Evolutionary conservation across 2,113 vertebrate genomes (phyloP).

Genomic region (Amazona vittata): DNA sequence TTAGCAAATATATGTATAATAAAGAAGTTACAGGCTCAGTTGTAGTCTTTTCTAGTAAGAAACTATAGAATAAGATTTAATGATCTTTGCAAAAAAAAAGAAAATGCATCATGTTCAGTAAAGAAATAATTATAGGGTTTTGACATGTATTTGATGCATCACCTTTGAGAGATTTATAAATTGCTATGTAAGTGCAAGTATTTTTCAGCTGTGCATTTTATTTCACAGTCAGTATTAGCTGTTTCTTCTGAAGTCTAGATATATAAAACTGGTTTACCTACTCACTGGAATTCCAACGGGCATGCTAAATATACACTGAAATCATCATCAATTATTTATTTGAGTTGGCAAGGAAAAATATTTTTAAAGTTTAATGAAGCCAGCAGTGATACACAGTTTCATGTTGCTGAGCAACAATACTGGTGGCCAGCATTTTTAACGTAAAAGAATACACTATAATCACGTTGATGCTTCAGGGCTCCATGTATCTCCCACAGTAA

Average conservation of each 20-base stretch:
- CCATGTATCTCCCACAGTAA: not conserved
- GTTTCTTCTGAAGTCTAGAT: not conserved
- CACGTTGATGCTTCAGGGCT: conserved; percentile 47
- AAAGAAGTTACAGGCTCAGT: not conserved
- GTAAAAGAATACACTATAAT: not conserved
- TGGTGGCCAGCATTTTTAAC: conserved; percentile 20
- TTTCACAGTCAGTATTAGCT: not conserved
- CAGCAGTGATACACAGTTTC: conserved; percentile 59
- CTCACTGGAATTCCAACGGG: not conserved
- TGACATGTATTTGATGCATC: not conserved
- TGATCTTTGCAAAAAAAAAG: not conserved
- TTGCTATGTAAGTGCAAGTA: not conserved
- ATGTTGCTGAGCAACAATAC: conserved; percentile 66
- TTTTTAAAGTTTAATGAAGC: conserved; percentile 74
- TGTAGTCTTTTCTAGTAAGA: not conserved
- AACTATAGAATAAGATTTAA: not conserved
- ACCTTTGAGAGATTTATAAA: not conserved
- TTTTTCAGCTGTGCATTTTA: not conserved
- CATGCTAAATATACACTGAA: conserved; percentile 17
- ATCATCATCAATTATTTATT: conserved; percentile 70
- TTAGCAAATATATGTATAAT: not conserved
- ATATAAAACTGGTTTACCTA: not conserved
- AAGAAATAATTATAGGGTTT: not conserved
- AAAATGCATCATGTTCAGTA: not conserved
- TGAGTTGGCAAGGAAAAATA: conserved; percentile 64